phyloP scores from a whole-genome alignment of 2,113 vertebrate genomes.

The Microcebus lehilahytsara region DNA sequence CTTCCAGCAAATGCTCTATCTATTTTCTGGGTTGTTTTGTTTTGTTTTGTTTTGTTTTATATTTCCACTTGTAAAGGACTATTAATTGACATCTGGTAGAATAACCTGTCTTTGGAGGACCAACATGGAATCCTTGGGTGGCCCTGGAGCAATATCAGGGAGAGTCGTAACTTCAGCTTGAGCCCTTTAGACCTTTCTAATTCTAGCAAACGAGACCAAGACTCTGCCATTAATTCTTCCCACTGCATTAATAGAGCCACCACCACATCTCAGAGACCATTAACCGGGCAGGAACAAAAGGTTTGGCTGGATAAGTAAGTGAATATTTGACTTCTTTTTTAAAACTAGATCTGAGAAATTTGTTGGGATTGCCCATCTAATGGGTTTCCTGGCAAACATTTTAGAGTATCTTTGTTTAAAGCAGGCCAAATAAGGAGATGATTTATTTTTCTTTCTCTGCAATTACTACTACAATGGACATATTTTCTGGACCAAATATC shows the following conservation, averaged over 20 bases:
- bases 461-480: not conserved
- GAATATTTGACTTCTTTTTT: not conserved
- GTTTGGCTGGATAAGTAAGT: not conserved
- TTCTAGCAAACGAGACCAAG: not conserved
- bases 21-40: not conserved
- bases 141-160: not conserved
- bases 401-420: not conserved
- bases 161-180: not conserved
- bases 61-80: not conserved
- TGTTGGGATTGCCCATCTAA: not conserved
- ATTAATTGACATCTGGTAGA: not conserved
- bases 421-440: not conserved
- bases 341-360: not conserved
- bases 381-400: conserved; percentile 23
- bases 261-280: not conserved
- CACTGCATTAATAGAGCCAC: not conserved
- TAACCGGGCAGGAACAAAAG: not conserved
- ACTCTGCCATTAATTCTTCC: not conserved
- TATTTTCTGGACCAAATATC: not conserved
- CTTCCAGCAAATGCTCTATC: not conserved
- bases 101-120: not conserved
- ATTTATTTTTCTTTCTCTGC: not conserved
- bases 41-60: not conserved
- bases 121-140: not conserved
- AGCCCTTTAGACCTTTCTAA: not conserved